Conservation (phyloP, 2,113 vertebrate species). For the Poecile atricapillus region DNA sequence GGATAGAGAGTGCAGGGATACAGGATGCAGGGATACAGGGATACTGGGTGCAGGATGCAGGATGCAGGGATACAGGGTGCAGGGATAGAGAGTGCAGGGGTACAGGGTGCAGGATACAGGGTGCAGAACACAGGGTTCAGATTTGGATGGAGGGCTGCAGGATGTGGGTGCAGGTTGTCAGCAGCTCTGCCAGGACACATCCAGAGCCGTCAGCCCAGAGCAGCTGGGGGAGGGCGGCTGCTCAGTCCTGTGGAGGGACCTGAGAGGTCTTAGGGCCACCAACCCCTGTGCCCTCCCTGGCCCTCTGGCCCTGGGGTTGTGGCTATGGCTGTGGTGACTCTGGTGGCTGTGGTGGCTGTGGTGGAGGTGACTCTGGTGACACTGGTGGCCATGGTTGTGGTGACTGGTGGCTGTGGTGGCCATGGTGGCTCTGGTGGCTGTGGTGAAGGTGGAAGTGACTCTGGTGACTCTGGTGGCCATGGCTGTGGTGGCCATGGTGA, state of each 20-base stretch:
- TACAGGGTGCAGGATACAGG: too few relatives aligned
- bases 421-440: not conserved
- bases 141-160: not conserved
- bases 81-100: too few relatives aligned
- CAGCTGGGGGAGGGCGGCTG: not conserved
- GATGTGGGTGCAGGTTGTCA: not conserved
- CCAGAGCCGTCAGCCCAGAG: not conserved
- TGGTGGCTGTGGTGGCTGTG: not conserved
- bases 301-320: not conserved
- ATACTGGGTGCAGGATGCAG: not conserved
- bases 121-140: not conserved
- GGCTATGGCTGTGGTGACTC: not conserved
- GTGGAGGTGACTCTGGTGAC: too few relatives aligned
- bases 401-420: not conserved
- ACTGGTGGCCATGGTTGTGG: not conserved
- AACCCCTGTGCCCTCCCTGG: too few relatives aligned
- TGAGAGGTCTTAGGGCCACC: not conserved
- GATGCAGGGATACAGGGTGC: rapidly evolving
- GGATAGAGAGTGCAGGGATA: not conserved
- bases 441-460: not conserved
- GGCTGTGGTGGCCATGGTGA: not conserved
- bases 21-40: too few relatives aligned
- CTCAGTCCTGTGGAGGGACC: rapidly evolving
- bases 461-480: rapidly evolving
- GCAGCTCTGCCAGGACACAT: not conserved